Conservation (phyloP, 2,113 vertebrate species). For the Oryzias melastigma region DNA sequence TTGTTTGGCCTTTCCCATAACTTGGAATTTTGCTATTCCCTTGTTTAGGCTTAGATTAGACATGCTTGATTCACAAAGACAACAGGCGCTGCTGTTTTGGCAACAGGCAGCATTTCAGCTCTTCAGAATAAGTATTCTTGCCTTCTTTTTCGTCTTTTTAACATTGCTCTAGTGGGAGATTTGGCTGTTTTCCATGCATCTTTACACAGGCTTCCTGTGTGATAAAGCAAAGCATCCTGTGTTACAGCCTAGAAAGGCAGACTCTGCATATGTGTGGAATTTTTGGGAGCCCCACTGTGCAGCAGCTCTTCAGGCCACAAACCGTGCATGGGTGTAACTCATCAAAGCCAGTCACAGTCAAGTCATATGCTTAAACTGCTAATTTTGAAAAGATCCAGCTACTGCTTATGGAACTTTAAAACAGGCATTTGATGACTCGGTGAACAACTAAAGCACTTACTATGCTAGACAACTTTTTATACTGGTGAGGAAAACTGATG, state of each 20-base stretch:
- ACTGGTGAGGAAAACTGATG: too few relatives aligned
- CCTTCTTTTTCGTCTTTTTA: conserved; percentile 8
- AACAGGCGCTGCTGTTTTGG: conserved; percentile 48
- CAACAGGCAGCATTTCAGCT: conserved; percentile 13
- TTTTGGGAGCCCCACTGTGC: conserved; percentile 29
- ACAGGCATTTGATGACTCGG: too few relatives aligned
- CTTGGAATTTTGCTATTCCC: conserved; percentile 21
- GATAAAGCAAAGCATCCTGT: conserved; percentile 57
- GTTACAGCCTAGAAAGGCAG: conserved; percentile 51
- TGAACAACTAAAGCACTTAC: too few relatives aligned
- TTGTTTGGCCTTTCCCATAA: conserved; percentile 38
- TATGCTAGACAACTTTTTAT: too few relatives aligned
- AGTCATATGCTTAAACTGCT: background rate
- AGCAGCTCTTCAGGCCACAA: conserved; percentile 21
- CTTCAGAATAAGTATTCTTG: background rate
- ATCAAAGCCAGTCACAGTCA: conserved; percentile 26
- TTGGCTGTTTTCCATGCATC: conserved; percentile 33
- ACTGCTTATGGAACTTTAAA: too few relatives aligned
- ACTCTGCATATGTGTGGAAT: conserved; percentile 31
- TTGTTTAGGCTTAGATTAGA: conserved; percentile 37
- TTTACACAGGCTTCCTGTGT: conserved; percentile 54
- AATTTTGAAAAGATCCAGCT: too few relatives aligned
- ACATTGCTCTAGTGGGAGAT: conserved; percentile 17
- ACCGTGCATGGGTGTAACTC: conserved; percentile 20
- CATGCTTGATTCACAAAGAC: conserved; percentile 40